These are phyloP conservation scores for Lasioglossum malachurum DNA, from an alignment of 2,888 invertebrate genomes.

Conservation along the genomic window DNA sequence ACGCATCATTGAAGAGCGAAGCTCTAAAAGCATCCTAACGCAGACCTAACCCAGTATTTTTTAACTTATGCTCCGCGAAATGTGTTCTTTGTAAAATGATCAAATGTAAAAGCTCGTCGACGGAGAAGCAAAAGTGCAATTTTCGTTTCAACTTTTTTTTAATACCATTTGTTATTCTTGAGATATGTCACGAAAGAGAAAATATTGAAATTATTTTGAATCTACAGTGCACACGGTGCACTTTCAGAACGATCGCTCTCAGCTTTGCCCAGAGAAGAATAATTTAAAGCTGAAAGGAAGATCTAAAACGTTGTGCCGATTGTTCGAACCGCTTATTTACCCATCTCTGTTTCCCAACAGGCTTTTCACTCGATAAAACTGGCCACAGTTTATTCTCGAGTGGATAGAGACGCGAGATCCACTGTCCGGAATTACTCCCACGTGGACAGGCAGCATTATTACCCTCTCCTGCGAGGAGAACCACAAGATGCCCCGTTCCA, in stretches of 20 bases:
- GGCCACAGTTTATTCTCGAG: neutral
- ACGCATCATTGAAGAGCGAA: neutral
- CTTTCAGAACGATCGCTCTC: neutral
- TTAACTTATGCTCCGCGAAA: no score
- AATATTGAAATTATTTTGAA: no score
- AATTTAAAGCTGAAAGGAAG: neutral
- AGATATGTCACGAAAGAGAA: no score
- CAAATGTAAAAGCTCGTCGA: no score
- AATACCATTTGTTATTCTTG: no score
- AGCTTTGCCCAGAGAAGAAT: neutral
- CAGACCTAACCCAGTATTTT: no score
- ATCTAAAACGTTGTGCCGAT: neutral
- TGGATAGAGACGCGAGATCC: neutral
- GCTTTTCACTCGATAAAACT: neutral
- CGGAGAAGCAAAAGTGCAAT: no score
- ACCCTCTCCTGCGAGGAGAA: slow-evolving; percentile 36
- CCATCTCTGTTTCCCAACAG: neutral
- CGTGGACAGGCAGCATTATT: slow-evolving; percentile 9
- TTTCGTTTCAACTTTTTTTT: no score
- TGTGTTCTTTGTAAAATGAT: no score
- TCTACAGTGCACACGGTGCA: neutral
- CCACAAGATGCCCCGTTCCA: slow-evolving; percentile 46
- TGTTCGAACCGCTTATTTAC: neutral
- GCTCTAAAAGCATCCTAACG: neutral
- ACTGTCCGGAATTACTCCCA: neutral